Base-by-base conservation (phyloP, 2,797 vertebrate genomes). In the Sciurus vulgaris region DNA sequence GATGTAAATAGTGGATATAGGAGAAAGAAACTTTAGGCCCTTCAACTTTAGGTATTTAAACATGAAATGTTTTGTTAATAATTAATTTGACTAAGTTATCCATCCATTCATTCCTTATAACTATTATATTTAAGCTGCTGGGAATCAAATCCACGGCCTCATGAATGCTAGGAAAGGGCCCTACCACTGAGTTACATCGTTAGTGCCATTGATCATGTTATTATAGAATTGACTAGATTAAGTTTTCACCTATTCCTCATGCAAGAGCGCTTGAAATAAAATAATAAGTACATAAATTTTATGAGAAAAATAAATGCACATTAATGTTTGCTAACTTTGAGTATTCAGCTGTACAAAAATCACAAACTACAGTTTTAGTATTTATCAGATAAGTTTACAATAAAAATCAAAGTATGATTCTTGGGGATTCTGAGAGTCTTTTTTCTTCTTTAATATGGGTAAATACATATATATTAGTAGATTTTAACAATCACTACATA, bases 301-400 rank as follows among this genome's bases (percentile, higher is more conserved):
- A 77, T 69, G 20, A 15, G 2, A 13, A 70, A 44, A 95, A 56
- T 65, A 77, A 72, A 87, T 56, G 7, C 28, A 14, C 11, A 91
- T 76, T 85, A 61, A 22, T 92, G 87, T 92, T 87, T 61, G n/a
- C 17, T 38, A 88, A 56, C 41, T 54, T 61, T 91, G 54, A 77
- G 30, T 41, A 44, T 44, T 88, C 22, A 61, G 24, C 35, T 85
- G 2, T 85, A 47, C 7, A 88, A 82, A 59, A 85, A 85, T 74
- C 28, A 76, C 59, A 85, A 33, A 22, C 3, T 2, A 15, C 13
- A 77, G 26, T 56, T 84, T 73, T 78, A 69, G 33, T 47, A 61
- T 94, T 92, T 72, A 65, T 59, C 12, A 94, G 28, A 3, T n/a
- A 86, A 86, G 2, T 79, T 84, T 44, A 72, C 26, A 59, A 85